These are phyloP conservation scores for Recurvirostra avosetta DNA, from an alignment of 2,113 vertebrate species.

Conservation along the genomic window DNA sequence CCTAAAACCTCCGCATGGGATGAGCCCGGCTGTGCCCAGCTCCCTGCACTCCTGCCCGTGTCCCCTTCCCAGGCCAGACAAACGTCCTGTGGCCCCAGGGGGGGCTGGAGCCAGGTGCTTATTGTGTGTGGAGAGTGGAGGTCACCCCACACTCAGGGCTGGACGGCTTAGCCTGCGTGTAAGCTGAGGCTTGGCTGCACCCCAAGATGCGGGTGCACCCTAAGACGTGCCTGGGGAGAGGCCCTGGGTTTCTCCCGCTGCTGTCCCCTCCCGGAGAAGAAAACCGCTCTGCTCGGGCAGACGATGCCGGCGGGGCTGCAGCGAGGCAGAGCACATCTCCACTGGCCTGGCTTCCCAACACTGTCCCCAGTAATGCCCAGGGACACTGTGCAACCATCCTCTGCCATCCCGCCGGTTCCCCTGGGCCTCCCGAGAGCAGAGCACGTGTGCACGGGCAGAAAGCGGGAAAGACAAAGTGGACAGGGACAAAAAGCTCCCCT, in stretches of 20 bases:
- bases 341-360: background rate
- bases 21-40: background rate
- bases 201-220: background rate
- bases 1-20: background rate
- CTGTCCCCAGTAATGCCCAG: background rate
- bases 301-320: background rate
- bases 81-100: background rate
- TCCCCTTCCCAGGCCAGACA: background rate
- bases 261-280: background rate
- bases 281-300: background rate
- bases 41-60: background rate
- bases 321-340: background rate
- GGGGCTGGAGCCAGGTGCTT: background rate
- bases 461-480: no score
- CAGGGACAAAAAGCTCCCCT: background rate
- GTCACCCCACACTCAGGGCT: background rate
- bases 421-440: background rate
- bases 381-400: background rate
- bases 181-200: background rate
- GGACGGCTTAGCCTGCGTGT: background rate
- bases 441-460: fast-evolving
- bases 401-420: no score
- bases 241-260: background rate
- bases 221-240: background rate
- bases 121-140: background rate